These are phyloP conservation scores for Lordiphosa mommai DNA, from an alignment of 1,140 invertebrate genomes.

Conservation along the genomic window DNA sequence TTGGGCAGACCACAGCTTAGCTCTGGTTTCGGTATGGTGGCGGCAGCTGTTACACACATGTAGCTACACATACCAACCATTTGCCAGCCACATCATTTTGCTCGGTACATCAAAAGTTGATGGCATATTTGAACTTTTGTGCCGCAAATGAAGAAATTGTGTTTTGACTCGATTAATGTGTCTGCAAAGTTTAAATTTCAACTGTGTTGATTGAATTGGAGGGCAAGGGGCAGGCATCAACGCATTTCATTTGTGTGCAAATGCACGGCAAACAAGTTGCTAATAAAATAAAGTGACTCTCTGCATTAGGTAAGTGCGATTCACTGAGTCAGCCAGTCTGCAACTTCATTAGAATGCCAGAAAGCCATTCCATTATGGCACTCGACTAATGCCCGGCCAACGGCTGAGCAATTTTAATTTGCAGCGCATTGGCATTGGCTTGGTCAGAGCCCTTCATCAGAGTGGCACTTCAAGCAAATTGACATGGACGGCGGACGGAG, in stretches of 20 bases:
- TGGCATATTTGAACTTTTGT: constrained; percentile 32
- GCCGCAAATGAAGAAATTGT: constrained; percentile 59
- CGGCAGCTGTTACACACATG: background rate
- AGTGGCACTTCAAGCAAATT: constrained; percentile 33
- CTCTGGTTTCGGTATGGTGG: background rate
- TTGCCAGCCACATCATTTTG: background rate
- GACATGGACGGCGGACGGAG: constrained; percentile 31
- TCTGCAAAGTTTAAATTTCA: constrained; percentile 35
- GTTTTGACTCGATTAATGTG: constrained; percentile 51
- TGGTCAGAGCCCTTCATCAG: constrained; percentile 22
- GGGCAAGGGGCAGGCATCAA: constrained; percentile 6
- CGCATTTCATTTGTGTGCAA: constrained; percentile 61
- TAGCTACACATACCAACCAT: background rate
- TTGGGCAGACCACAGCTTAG: constrained; percentile 27
- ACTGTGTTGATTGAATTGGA: constrained; percentile 58
- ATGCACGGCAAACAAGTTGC: constrained; percentile 59
- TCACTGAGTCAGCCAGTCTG: background rate
- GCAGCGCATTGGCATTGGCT: constrained; percentile 62
- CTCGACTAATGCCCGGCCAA: constrained; percentile 43
- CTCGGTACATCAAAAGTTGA: constrained; percentile 44
- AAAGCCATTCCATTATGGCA: constrained; percentile 64
- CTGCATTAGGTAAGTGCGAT: background rate
- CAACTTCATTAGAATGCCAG: constrained; percentile 59
- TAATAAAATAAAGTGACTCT: constrained; percentile 73
- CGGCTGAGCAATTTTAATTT: constrained; percentile 69